phyloP scores from a whole-genome alignment of 2,113 vertebrate genomes.

The Pogona vitticeps region DNA sequence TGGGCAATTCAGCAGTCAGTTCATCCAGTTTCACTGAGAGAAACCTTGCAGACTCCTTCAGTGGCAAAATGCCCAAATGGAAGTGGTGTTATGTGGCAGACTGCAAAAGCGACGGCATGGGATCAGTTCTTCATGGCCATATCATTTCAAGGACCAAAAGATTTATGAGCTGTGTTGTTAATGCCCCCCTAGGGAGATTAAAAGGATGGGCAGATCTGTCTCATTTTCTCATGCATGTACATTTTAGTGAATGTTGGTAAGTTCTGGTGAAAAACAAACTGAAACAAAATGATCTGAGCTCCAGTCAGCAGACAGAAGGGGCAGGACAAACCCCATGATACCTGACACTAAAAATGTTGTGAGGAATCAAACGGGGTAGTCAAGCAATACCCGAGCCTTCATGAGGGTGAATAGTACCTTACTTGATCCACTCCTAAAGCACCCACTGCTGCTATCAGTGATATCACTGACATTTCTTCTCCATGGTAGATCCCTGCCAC shows the following conservation, averaged over 20 bases:
- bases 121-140: neutral
- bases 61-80: neutral
- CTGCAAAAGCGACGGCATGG: neutral
- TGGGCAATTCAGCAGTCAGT: neutral
- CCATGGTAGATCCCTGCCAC: neutral
- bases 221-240: neutral
- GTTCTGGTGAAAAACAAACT: neutral
- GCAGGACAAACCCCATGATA: no score
- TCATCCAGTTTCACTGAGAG: neutral
- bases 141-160: neutral
- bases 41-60: neutral
- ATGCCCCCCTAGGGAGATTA: neutral
- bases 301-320: neutral
- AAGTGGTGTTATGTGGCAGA: slow-evolving; percentile 10
- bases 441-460: neutral
- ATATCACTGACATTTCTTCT: neutral
- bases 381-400: no score
- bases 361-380: neutral
- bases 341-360: neutral
- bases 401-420: neutral
- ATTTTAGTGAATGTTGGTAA: neutral
- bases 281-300: neutral
- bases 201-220: neutral
- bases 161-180: neutral
- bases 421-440: neutral